Conservation (phyloP, 1,140 invertebrate genomes). For the Aethina tumida region DNA sequence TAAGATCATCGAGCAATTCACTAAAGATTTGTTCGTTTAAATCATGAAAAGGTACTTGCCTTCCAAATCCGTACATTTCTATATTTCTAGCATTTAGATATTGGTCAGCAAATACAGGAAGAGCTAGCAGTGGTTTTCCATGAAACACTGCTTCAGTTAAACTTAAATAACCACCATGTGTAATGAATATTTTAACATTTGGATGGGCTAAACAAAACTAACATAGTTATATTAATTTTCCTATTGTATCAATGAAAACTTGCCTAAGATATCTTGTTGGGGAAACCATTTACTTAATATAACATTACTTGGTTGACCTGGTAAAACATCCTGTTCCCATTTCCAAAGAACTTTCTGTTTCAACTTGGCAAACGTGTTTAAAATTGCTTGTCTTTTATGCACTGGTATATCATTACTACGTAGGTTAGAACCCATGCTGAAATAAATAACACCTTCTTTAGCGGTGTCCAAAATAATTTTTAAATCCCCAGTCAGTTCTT, state of each 20-base stretch:
- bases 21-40: slow-evolving; percentile 26
- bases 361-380: slow-evolving; percentile 39
- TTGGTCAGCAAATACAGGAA: slow-evolving; percentile 46
- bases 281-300: slow-evolving; percentile 43
- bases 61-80: slow-evolving; percentile 30
- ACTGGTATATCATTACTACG: slow-evolving; percentile 35
- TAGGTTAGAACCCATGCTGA: slow-evolving; percentile 42
- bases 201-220: slow-evolving; percentile 35
- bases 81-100: slow-evolving; percentile 36
- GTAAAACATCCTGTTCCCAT: slow-evolving; percentile 39
- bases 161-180: slow-evolving; percentile 45
- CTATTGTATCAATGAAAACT: slow-evolving; percentile 4
- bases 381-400: slow-evolving; percentile 33
- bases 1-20: slow-evolving; percentile 20
- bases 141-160: slow-evolving; percentile 41
- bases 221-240: not conserved
- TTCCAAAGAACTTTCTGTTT: slow-evolving; percentile 46
- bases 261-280: slow-evolving; percentile 49
- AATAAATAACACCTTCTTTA: slow-evolving; percentile 40
- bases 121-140: slow-evolving; percentile 41
- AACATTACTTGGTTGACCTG: slow-evolving; percentile 41
- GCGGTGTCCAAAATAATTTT: slow-evolving; percentile 37
- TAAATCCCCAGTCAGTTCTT: slow-evolving; percentile 38
- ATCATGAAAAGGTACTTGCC: slow-evolving; percentile 24
- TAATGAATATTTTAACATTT: slow-evolving; percentile 42